Evolutionary conservation across 1,140 invertebrate genomes (phyloP).

Genomic region (Rhyzopertha dominica): DNA sequence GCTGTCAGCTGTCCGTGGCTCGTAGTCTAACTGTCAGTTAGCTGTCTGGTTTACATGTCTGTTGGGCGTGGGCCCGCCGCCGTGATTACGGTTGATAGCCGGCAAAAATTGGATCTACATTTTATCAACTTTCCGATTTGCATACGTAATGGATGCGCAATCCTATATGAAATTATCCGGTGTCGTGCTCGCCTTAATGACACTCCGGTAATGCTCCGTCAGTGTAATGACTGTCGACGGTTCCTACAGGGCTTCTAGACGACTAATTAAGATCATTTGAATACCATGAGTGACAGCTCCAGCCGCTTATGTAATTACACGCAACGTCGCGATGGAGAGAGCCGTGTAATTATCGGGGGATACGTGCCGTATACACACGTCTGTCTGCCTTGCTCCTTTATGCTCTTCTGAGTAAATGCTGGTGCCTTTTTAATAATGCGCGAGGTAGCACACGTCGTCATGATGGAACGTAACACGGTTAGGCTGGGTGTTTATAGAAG

Average conservation of each 20-base stretch:
- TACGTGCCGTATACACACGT: neutral
- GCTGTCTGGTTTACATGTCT: constrained; percentile 40
- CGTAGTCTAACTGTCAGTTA: constrained; percentile 37
- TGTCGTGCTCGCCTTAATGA: constrained; percentile 21
- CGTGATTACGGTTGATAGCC: constrained; percentile 33
- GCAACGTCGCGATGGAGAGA: constrained; percentile 17
- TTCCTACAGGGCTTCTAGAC: constrained; percentile 17
- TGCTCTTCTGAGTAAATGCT: neutral
- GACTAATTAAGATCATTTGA: constrained; percentile 38
- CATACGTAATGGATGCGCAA: constrained; percentile 30
- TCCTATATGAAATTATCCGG: constrained; percentile 25
- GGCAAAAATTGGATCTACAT: constrained; percentile 38
- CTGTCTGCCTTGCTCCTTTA: neutral
- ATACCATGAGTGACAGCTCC: constrained; percentile 32
- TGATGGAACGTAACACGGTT: constrained; percentile 2
- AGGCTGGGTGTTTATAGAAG: too few species aligned
- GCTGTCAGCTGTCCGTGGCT: constrained; percentile 37
- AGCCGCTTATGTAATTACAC: constrained; percentile 24
- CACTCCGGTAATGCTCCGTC: constrained; percentile 26
- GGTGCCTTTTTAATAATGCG: too few species aligned
- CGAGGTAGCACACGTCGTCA: constrained; percentile 1
- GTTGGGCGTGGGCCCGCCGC: constrained; percentile 29
- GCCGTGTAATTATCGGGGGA: constrained; percentile 14
- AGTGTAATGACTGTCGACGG: constrained; percentile 27
- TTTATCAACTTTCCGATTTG: constrained; percentile 36